Percentiles rank a stretch among this genome's conserved stretches.
These are phyloP conservation scores for Drosophila algonquin DNA, from an alignment of 2,888 invertebrate genomes.

Conservation along the genomic window DNA sequence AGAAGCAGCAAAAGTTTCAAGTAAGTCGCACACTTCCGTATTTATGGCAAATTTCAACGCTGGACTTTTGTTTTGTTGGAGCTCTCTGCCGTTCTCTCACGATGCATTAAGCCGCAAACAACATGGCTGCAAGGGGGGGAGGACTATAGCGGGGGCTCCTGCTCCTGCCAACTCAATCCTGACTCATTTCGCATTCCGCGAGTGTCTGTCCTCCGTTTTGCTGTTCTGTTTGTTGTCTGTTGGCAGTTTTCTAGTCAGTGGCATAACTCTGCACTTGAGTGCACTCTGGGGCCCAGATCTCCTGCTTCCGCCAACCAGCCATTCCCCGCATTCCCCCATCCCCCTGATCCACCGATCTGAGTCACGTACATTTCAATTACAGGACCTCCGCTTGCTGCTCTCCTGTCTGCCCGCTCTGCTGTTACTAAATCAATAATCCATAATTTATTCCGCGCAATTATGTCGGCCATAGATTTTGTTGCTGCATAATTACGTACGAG, in stretches of 20 bases:
- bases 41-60: conserved; percentile 67
- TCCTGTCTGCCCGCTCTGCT: too few species aligned
- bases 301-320: not conserved
- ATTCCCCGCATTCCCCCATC: not conserved
- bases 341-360: conserved; percentile 7
- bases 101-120: conserved; percentile 56
- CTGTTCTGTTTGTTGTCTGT: conserved; percentile 30
- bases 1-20: conserved; percentile 54
- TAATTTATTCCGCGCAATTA: conserved; percentile 52
- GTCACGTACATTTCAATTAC: conserved; percentile 54
- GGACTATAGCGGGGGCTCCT: not conserved
- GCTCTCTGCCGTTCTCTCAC: conserved; percentile 13
- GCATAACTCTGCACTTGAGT: conserved; percentile 46
- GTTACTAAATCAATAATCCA: conserved; percentile 51
- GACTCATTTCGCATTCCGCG: conserved; percentile 63
- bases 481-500: conserved; percentile 45
- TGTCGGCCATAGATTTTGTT: conserved; percentile 26
- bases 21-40: conserved; percentile 60
- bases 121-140: not conserved
- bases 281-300: conserved; percentile 44
- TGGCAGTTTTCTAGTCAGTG: conserved; percentile 26
- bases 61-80: conserved; percentile 61
- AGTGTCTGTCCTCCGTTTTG: conserved; percentile 47
- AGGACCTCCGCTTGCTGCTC: not conserved
- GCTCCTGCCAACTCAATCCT: conserved; percentile 12